Evolutionary conservation across 2,888 invertebrate species (phyloP).

Genomic region (Cryptophagus acutangulus): DNA sequence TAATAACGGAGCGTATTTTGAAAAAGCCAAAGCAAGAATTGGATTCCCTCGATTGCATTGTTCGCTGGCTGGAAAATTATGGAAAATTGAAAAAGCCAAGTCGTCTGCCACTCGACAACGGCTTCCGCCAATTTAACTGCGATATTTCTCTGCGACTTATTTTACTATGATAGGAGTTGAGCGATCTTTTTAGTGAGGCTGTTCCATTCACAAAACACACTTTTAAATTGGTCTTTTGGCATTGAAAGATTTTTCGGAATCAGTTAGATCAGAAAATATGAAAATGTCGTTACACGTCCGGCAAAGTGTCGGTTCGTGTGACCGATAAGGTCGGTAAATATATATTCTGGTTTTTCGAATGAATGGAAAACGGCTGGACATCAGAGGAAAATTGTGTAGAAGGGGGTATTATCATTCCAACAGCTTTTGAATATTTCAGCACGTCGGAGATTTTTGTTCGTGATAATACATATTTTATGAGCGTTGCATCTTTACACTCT

Average conservation of each 20-base stretch:
- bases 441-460: slow-evolving; percentile 47
- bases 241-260: too few relatives aligned
- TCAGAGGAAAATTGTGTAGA: too few relatives aligned
- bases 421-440: slow-evolving; percentile 44
- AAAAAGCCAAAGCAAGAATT: too few relatives aligned
- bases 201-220: too few relatives aligned
- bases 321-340: slow-evolving; percentile 33
- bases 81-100: slow-evolving; percentile 43
- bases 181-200: too few relatives aligned
- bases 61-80: slow-evolving; percentile 43
- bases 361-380: too few relatives aligned
- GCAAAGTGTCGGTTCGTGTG: slow-evolving; percentile 23
- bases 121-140: slow-evolving; percentile 46
- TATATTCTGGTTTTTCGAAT: slow-evolving; percentile 33
- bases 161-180: slow-evolving; percentile 42
- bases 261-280: slow-evolving; percentile 17
- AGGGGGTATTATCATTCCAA: slow-evolving; percentile 36
- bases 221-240: too few relatives aligned
- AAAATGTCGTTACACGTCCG: slow-evolving; percentile 21
- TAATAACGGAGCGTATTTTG: too few relatives aligned
- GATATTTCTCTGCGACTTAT: slow-evolving; percentile 42
- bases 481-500: slow-evolving; percentile 39
- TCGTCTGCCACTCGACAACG: slow-evolving; percentile 29
- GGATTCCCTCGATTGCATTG: slow-evolving; percentile 35
- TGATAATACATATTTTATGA: slow-evolving; percentile 50